Evolutionary conservation across 1,140 invertebrate genomes (phyloP), one percentile per base, ranked within the genome.

Genomic region (Solen grandis): DNA sequence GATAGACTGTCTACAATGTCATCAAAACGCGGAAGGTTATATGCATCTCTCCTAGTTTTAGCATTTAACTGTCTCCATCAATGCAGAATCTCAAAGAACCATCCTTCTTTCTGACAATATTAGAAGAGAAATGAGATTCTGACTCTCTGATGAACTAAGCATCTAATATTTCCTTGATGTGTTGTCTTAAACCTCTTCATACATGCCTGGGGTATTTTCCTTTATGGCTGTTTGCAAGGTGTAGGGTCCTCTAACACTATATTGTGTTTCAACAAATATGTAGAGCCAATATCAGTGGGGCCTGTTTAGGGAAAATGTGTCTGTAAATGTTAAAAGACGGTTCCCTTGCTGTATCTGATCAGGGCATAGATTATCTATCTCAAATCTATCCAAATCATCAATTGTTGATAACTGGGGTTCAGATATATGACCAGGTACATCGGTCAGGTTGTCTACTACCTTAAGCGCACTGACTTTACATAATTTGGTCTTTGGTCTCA

Each of bases 1-100:
- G 76, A n/a, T 0, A 94, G 78, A 5, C 63, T 72, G 27, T 89
- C 73, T 0, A 94, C 66, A 8, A 84, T 84, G 16, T 93, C 93
- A 14, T 93, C 90, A 35, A 94, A 93, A 1, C 87, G 54, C 0
- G 93, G 93, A 3, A 94, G 73, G 85, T 94, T 94, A 84, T 92
- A 95, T 50, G 80, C 87, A 84, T 94, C 93, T 55, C 86, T 82
- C 0, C 88, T 86, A 0, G 91, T 93, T 0, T 76, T 86, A 65
- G 10, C 2, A 81, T 94, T 94, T 16, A 94, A 59, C 19, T 59
- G 36, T 19, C 70, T 36, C 8, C 29, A 60, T 60, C 70, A n/a
- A 73, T 60, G n/a, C 54, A 73, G 3, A 73, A 35, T 25, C 33
- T 5, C 27, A 73, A 25, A 5, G n/a, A 8, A 19, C 35, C 35